Conservation (phyloP, 1,140 invertebrate species). For the Nephila pilipes region DNA sequence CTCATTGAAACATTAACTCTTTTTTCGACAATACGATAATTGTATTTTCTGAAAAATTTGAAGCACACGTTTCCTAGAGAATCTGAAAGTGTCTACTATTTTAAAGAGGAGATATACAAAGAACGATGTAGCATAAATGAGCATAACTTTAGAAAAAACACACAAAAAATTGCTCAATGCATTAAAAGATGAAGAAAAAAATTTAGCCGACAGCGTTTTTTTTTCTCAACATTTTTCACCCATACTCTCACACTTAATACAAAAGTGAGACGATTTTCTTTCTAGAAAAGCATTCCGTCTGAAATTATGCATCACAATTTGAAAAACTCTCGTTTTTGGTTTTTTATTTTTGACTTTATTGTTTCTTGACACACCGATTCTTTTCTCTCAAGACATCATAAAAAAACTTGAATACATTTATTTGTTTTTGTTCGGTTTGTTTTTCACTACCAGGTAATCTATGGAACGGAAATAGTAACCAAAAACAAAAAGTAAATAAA, state of each 20-base stretch:
- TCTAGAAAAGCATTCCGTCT: not conserved
- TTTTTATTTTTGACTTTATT: not conserved
- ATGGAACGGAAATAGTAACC: not conserved
- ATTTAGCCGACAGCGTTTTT: not conserved
- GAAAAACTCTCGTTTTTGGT: not conserved
- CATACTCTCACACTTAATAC: not conserved
- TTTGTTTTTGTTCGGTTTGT: not conserved
- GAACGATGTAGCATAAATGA: not conserved
- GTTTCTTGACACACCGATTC: not conserved
- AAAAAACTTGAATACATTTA: not conserved
- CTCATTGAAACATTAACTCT: no score
- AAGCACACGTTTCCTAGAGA: no score
- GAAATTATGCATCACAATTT: conserved; percentile 3
- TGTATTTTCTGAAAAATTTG: no score
- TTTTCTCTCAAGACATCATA: not conserved
- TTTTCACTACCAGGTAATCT: not conserved
- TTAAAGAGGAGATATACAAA: not conserved
- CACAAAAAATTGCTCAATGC: not conserved
- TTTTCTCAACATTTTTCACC: not conserved
- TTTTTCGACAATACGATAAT: no score
- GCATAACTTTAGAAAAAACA: not conserved
- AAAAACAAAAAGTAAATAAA: not conserved
- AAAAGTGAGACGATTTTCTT: not conserved
- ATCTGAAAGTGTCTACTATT: no score
- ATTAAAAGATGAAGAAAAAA: not conserved